A percentile compares a stretch with the other conserved stretches of the same genome.
These are phyloP conservation scores for Akabosia matsudoensis DNA, from an alignment of 1,140 invertebrate genomes.

Conservation along the genomic window DNA sequence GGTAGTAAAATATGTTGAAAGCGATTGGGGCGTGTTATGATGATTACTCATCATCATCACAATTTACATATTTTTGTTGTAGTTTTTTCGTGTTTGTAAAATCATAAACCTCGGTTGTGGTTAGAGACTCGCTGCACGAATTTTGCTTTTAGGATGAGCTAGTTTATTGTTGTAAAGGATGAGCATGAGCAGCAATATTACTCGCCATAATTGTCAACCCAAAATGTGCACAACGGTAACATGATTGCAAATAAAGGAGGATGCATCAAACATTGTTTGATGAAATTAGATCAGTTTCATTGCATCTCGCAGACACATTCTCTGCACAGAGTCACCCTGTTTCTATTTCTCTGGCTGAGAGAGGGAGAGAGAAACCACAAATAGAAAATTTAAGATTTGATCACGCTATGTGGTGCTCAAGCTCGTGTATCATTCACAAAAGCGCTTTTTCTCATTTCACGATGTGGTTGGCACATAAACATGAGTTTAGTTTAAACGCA, in stretches of 20 bases:
- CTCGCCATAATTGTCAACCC: neutral
- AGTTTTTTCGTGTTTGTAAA: too few species aligned
- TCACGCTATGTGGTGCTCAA: neutral
- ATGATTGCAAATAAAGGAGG: neutral
- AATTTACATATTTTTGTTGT: too few species aligned
- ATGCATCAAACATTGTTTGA: neutral
- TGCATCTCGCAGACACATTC: neutral
- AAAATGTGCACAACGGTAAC: neutral
- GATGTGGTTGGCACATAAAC: neutral
- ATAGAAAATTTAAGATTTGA: neutral
- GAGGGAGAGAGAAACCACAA: slow-evolving; percentile 1
- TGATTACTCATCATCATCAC: too few species aligned
- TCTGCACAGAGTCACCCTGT: neutral
- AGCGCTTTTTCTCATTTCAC: neutral
- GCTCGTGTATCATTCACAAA: neutral
- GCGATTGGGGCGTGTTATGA: too few species aligned
- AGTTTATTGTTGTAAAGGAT: too few species aligned
- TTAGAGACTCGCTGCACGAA: too few species aligned
- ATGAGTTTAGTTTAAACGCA: neutral
- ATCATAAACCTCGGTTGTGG: too few species aligned
- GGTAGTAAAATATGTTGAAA: too few species aligned
- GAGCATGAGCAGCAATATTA: too few species aligned
- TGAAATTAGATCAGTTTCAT: neutral
- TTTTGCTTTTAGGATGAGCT: too few species aligned
- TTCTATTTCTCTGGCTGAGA: too few species aligned